Evolutionary conservation across 2,113 vertebrate species (phyloP), one percentile per base, ranked within the genome.

Genomic region (Labrus mixtus): DNA sequence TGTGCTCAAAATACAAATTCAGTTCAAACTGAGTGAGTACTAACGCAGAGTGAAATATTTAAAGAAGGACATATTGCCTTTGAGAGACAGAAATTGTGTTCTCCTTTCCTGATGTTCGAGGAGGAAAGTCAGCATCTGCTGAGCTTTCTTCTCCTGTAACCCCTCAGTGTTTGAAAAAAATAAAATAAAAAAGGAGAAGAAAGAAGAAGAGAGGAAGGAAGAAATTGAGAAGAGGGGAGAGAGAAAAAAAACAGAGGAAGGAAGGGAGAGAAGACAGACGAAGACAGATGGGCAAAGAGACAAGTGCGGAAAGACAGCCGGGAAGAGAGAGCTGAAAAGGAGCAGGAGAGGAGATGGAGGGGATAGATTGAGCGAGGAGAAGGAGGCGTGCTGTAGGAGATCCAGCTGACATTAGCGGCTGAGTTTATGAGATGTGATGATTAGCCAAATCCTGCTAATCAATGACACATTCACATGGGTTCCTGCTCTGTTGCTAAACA

Each of bases 401-500:
- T 91, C 91, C 93, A 94, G 93, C 93, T 94, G 93, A 94, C 92
- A 91, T 89, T 89, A 83, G 90, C 85, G 75, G 90, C 84, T 84
- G 90, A 92, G 90, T 92, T 92, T 88, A 93, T 93, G 91, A 94
- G 93, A 92, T 87, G 90, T 92, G 93, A 92, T 94, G 91, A 94
- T 93, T 94, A 95, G 92, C 89, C 86, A 95, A 97, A 93, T 90
- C 90, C 87, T 90, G 91, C 92, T 94, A 94, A 94, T 95, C 94
- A 95, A 94, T 94, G 93, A 91, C 92, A 93, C 92, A 95, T 95
- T 95, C 93, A 95, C 90, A 82, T 86, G 86, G 90, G 90, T 94
- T 94, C 93, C 94, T 94, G 93, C 89, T 91, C 91, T 90, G 90
- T 90, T 88, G 91, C 91, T 93, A 91, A 91, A 85, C 90, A 87